Evolutionary conservation across 1,140 invertebrate species (phyloP).

Genomic region (Lamellibrachia luymesi): DNA sequence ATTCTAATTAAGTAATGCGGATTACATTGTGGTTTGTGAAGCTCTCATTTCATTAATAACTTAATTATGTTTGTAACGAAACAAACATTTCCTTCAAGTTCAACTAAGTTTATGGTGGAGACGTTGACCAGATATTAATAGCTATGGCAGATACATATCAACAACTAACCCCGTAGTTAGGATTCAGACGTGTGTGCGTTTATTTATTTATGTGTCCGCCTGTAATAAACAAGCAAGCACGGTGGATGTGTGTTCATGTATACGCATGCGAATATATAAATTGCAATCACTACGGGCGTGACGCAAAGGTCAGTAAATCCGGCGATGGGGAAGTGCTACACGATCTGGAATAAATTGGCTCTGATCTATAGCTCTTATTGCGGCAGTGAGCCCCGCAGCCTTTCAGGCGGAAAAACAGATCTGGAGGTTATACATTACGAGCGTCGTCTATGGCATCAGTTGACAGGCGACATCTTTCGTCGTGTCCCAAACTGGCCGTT

Average conservation of each 20-base stretch:
- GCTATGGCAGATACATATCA: too few relatives aligned
- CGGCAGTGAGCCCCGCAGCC: background rate
- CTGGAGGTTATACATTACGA: background rate
- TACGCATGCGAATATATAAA: background rate
- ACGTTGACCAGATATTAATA: too few relatives aligned
- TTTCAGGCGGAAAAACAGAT: background rate
- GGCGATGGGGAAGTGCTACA: background rate
- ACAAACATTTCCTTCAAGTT: too few relatives aligned
- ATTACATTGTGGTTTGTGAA: too few relatives aligned
- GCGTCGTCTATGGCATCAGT: background rate
- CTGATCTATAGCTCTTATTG: background rate
- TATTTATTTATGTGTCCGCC: background rate
- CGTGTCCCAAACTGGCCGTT: background rate
- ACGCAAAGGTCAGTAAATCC: background rate
- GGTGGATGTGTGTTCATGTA: background rate
- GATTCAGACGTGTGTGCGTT: too few relatives aligned
- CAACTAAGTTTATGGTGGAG: too few relatives aligned
- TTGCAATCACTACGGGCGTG: background rate
- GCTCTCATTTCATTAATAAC: too few relatives aligned
- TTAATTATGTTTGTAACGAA: too few relatives aligned
- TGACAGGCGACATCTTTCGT: background rate
- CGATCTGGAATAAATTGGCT: background rate
- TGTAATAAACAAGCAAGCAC: background rate
- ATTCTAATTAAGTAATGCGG: too few relatives aligned
- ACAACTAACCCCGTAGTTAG: too few relatives aligned